Base-by-base conservation (phyloP, 1,140 invertebrate species). In the Megalopta genalis region DNA sequence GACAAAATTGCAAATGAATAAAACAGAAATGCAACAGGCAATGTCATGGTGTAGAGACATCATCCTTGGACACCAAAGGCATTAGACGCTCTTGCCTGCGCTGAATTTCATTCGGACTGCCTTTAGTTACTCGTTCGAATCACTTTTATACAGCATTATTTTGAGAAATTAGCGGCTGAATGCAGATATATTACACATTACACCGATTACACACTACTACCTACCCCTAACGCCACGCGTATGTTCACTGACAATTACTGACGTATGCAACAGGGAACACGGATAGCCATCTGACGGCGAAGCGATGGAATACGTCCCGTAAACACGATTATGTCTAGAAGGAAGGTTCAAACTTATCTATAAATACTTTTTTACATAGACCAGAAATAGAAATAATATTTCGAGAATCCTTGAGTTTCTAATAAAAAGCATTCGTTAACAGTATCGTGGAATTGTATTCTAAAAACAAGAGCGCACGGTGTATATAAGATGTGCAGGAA, bases 21-120 rank as follows among this genome's bases (percentile, higher is more conserved):
- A 77, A 60, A 87, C 64, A 37, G 82, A 83, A 78, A 88, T 64
- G 59, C 60, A 84, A 68, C 69, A 80, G 52, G 72, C 18, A 74
- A 62, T 83, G 46, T 81, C 75, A 86, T 80, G 67, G 67, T 62
- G 80, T 79, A 81, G 25, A 70, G 71, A 68, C 84, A 65, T 84
- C 82, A 88, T 87, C 39, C 4, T 86, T 81, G 64, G 12, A 65
- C 57, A 16, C 54, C 64, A 68, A 59, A 52, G 65, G 74, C 77
- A 86, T 85, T 25, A 82, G 69, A 67, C 32, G 49, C 21, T 16
- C 27, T 16, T 77, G 25, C n/a, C 42, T 12, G 46, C 18, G 23
- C 6, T 73, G n/a, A 68, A 72, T 65, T 52, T 68, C 14, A 42
- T 57, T 54, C 23, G 21, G 18, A 65, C 14, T 46, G 6, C 21